Evolutionary conservation across 2,888 invertebrate genomes (phyloP).

Genomic region (Congeria kusceri): DNA sequence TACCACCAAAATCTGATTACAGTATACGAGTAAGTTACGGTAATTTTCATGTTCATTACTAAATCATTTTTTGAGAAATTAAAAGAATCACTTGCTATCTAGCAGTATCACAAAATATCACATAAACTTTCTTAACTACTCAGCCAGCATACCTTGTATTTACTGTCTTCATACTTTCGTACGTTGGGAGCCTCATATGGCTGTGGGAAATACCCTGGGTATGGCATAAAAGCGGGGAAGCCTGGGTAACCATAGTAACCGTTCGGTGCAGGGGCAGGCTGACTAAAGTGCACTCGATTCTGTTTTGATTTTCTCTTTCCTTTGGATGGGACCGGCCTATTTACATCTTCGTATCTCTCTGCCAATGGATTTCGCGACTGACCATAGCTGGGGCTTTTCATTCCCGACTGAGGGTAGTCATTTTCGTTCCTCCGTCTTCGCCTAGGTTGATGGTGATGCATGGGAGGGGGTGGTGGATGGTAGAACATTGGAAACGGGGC

Average conservation of each 20-base stretch:
- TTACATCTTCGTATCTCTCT: conserved; percentile 57
- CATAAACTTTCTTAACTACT: background rate
- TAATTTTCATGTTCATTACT: too few relatives aligned
- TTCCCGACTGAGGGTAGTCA: conserved; percentile 23
- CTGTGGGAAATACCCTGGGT: conserved; percentile 25
- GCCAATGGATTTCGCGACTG: conserved; percentile 30
- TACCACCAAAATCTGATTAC: too few relatives aligned
- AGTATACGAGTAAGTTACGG: too few relatives aligned
- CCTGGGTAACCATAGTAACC: conserved; percentile 54
- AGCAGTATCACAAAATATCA: background rate
- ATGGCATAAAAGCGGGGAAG: conserved; percentile 23
- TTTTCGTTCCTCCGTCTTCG: conserved; percentile 23
- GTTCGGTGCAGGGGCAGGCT: conserved; percentile 39
- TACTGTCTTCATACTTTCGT: conserved; percentile 49
- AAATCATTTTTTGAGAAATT: background rate
- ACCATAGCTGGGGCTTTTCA: conserved; percentile 18
- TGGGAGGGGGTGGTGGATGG: conserved; percentile 74
- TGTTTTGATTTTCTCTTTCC: conserved; percentile 42
- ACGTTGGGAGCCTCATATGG: conserved; percentile 31
- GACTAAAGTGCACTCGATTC: conserved; percentile 57
- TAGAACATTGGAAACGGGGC: conserved; percentile 77
- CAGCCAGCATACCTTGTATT: conserved; percentile 64
- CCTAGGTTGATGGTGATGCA: conserved; percentile 25
- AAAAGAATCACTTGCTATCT: background rate
- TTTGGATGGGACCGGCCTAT: conserved; percentile 49